These are phyloP conservation scores for Hydra vulgaris DNA, from an alignment of 30 jellyfish, hydroid and myxozoan genomes.

Conservation along the genomic window DNA sequence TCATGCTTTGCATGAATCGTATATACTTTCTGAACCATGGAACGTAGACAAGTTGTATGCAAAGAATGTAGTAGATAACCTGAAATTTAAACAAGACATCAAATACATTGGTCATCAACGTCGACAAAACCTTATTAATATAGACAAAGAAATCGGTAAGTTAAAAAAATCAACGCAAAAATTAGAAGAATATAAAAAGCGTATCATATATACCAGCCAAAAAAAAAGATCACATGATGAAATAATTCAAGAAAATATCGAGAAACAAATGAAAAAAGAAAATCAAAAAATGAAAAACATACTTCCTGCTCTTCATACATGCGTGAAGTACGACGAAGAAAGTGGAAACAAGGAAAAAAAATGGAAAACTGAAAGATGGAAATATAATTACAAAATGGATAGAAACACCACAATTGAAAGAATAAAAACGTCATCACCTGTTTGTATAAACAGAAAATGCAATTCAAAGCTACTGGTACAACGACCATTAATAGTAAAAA, in stretches of 20 bases:
- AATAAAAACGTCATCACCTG: not conserved
- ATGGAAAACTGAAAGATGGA: not conserved
- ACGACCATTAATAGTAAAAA: not conserved
- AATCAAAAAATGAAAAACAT: no score
- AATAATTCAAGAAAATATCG: no score
- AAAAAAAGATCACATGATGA: no score
- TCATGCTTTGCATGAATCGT: conserved; percentile 16
- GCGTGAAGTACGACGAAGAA: not conserved
- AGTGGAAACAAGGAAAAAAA: not conserved
- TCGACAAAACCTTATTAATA: not conserved
- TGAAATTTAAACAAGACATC: not conserved
- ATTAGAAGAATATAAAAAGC: not conserved
- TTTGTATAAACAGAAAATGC: not conserved
- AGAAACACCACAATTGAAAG: not conserved
- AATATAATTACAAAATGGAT: not conserved
- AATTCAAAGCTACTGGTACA: not conserved
- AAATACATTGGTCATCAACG: conserved; percentile 20
- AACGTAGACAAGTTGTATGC: conserved; percentile 24
- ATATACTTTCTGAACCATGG: conserved; percentile 9
- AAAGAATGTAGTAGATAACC: conserved; percentile 12
- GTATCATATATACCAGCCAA: no score
- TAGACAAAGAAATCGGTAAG: not conserved
- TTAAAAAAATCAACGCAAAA: not conserved
- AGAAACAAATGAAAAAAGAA: no score
- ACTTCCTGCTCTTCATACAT: no score